Conservation (phyloP, 2,797 vertebrate species). For the Scyliorhinus canicula region DNA sequence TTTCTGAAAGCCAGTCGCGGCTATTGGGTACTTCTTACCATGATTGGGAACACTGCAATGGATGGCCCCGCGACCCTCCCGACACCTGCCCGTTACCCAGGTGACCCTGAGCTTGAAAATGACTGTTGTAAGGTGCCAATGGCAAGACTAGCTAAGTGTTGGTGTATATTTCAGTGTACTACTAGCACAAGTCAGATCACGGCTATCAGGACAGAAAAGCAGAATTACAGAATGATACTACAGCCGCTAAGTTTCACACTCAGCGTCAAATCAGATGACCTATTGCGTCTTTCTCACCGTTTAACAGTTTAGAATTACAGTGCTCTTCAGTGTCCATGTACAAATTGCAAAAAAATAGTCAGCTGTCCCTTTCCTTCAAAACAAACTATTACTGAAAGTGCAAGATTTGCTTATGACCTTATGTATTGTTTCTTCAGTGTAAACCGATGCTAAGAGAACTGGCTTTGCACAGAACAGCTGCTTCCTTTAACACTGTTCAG, state of each 20-base stretch:
- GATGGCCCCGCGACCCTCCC: too few species aligned
- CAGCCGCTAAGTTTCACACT: background rate
- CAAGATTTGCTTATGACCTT: constrained; percentile 42
- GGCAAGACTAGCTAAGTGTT: background rate
- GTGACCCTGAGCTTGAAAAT: too few species aligned
- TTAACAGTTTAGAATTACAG: constrained; percentile 22
- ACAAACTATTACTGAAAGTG: constrained; percentile 41
- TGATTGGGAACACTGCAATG: too few species aligned
- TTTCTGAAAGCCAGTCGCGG: too few species aligned
- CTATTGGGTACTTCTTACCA: too few species aligned
- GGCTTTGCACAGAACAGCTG: constrained; percentile 12
- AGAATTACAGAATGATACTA: background rate
- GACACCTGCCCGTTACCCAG: too few species aligned
- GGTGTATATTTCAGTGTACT: background rate
- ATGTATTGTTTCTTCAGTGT: constrained; percentile 44
- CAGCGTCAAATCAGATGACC: background rate
- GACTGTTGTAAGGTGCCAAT: background rate
- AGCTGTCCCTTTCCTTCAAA: constrained; percentile 57
- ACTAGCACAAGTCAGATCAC: background rate
- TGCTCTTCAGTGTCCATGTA: background rate
- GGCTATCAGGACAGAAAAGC: background rate
- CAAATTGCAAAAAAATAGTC: constrained; percentile 40
- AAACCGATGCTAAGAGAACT: constrained; percentile 45
- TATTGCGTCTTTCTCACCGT: background rate
- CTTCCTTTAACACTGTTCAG: constrained; percentile 10